Percentiles rank a stretch among this genome's conserved stretches.
Conservation (phyloP, 1,140 invertebrate species). For the Sinonovacula constricta region DNA sequence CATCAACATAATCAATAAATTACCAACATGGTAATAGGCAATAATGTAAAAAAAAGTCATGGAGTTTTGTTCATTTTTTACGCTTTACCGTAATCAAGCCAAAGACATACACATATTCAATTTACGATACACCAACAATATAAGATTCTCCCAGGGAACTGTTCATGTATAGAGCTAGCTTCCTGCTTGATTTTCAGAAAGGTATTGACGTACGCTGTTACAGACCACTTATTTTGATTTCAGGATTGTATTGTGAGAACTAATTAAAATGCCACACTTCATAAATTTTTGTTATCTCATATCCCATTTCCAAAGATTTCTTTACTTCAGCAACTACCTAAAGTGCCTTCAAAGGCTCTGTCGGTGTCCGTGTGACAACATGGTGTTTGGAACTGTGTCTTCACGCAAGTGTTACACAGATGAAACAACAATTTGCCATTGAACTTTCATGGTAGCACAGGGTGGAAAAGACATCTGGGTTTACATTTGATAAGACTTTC, state of each 20-base stretch:
- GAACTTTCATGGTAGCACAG: background rate
- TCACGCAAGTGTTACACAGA: conserved; percentile 10
- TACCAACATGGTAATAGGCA: too few species aligned
- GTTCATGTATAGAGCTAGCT: too few species aligned
- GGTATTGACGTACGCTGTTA: conserved; percentile 52
- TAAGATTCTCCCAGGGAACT: too few species aligned
- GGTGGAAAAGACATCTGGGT: conserved; percentile 7
- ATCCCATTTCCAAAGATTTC: background rate
- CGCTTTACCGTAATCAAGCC: too few species aligned
- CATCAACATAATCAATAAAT: too few species aligned
- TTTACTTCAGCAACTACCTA: background rate
- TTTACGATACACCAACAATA: too few species aligned
- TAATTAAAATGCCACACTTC: conserved; percentile 14
- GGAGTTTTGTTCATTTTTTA: too few species aligned
- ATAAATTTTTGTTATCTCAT: background rate
- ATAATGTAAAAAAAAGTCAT: too few species aligned
- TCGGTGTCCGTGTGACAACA: conserved; percentile 4
- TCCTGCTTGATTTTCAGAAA: conserved; percentile 59
- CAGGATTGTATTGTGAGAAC: background rate
- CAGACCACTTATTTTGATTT: background rate
- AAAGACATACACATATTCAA: too few species aligned
- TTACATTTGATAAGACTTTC: conserved; percentile 24
- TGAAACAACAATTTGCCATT: conserved; percentile 19
- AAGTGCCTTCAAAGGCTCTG: conserved; percentile 2
- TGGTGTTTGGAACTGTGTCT: background rate